Evolutionary conservation across 2,113 vertebrate genomes (phyloP), one percentile per base, ranked within the genome.

Genomic region (Martes martes): DNA sequence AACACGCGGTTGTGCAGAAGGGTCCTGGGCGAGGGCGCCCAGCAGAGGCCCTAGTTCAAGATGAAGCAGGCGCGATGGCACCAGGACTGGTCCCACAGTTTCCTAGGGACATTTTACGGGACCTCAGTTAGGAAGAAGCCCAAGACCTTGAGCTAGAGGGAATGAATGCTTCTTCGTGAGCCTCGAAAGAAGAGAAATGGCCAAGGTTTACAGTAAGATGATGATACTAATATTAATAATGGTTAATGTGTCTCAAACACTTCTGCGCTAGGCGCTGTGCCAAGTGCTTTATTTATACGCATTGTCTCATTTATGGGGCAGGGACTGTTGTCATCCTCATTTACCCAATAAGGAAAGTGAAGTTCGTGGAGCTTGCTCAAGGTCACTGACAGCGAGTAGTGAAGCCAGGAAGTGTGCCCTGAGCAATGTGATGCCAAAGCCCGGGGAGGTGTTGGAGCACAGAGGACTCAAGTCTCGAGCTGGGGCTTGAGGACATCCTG

Each of bases 301-400:
- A n/a, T 5, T 1, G 57, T 47, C 84, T 92, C 78, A 15, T 47
- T 92, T 81, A 82, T 7, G 86, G 55, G 67, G 85, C 86, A 79
- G 74, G 78, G 33, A 45, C 59, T 4, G 45, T 26, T 79, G 33
- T 39, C n/a, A 24, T 8, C 69, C 74, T 85, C 94, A 47, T 26
- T 80, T 8, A 42, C 55, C 76, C 89, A 57, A 15, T 8, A 47
- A 74, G 95, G 67, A 47, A 83, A 79, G 39, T 6, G 50, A 59
- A 69, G 94, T 52, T 92, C 83, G 45, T 28, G 45, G 88, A 91
- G 47, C 76, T 28, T 33, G 83, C 21, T 86, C 89, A 96, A 96
- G 97, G 82, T 93, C 95, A 69, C 80, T 16, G 24, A 8, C 8
- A 50, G 97, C 55, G 42, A 45, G 82, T 39, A 50, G 71, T 1